These are phyloP conservation scores for Hydriomena furcata DNA, from an alignment of 2,888 invertebrate species.

Conservation along the genomic window DNA sequence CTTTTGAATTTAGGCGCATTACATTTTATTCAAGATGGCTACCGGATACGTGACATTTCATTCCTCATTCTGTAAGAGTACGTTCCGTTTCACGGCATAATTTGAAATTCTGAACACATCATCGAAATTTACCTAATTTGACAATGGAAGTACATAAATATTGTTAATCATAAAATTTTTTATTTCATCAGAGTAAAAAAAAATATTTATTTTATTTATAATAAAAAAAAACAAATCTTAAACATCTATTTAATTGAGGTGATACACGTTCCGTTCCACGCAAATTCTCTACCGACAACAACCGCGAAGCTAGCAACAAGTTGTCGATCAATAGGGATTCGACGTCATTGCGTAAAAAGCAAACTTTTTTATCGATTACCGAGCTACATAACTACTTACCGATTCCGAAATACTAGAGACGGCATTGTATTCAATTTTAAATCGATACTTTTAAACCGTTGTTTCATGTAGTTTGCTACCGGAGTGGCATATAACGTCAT, in stretches of 20 bases:
- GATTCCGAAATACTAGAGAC: conserved; percentile 85
- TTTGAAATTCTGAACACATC: no score
- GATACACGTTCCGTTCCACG: conserved; percentile 46
- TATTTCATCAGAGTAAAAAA: no score
- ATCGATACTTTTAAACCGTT: conserved; percentile 75
- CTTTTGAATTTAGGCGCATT: conserved; percentile 57
- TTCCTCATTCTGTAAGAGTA: conserved; percentile 18
- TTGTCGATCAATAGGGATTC: conserved; percentile 48
- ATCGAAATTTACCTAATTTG: no score
- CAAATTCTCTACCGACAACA: conserved; percentile 26
- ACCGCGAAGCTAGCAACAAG: conserved; percentile 46
- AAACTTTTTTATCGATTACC: conserved; percentile 45
- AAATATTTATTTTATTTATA: no score
- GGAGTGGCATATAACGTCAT: conserved; percentile 81
- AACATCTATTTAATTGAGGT: no score
- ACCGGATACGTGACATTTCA: conserved; percentile 68
- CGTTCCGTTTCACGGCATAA: conserved; percentile 30
- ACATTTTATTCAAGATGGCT: conserved; percentile 66
- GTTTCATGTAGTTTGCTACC: conserved; percentile 77
- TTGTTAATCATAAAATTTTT: conserved; percentile 3
- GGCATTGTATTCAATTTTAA: conserved; percentile 80
- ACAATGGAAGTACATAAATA: no score
- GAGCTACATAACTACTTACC: no score
- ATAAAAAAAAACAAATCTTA: no score
- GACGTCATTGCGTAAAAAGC: conserved; percentile 51